These are phyloP conservation scores for Hemicrepidius hirtus DNA, from an alignment of 2,888 invertebrate genomes.

Conservation along the genomic window DNA sequence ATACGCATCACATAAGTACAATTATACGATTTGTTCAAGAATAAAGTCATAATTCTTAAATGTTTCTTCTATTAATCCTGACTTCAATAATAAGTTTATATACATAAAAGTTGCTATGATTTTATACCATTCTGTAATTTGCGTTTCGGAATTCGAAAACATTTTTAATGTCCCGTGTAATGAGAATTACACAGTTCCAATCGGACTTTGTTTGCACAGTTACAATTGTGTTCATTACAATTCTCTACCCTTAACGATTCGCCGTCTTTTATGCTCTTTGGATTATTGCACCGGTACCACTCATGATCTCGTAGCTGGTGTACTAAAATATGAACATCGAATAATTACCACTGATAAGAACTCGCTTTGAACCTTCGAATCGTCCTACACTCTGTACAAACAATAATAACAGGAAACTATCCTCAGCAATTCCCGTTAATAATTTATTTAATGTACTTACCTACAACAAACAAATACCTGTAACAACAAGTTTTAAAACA, in stretches of 20 bases:
- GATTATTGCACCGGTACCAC: background rate
- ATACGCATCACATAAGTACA: slow-evolving; percentile 16
- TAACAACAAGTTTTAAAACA: background rate
- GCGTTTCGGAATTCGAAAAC: slow-evolving; percentile 15
- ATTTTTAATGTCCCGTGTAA: slow-evolving; percentile 17
- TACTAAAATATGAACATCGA: background rate
- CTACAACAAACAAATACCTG: slow-evolving; percentile 8
- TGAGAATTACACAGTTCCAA: slow-evolving; percentile 5
- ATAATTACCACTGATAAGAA: slow-evolving; percentile 2
- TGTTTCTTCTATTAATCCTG: background rate
- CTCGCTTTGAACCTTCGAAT: background rate
- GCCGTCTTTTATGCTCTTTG: background rate
- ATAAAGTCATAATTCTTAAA: slow-evolving; percentile 4
- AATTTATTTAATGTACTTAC: background rate
- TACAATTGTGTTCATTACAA: background rate
- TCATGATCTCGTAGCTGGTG: background rate
- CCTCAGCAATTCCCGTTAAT: background rate
- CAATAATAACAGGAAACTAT: background rate
- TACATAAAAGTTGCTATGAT: background rate
- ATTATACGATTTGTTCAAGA: slow-evolving; percentile 22
- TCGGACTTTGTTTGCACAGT: slow-evolving; percentile 6
- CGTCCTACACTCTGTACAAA: background rate
- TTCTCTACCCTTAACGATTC: background rate
- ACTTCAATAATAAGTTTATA: slow-evolving; percentile 1
- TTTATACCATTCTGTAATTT: slow-evolving; percentile 1